Conservation (phyloP, 2,888 invertebrate genomes). For the Chloroclystis v-ata region DNA sequence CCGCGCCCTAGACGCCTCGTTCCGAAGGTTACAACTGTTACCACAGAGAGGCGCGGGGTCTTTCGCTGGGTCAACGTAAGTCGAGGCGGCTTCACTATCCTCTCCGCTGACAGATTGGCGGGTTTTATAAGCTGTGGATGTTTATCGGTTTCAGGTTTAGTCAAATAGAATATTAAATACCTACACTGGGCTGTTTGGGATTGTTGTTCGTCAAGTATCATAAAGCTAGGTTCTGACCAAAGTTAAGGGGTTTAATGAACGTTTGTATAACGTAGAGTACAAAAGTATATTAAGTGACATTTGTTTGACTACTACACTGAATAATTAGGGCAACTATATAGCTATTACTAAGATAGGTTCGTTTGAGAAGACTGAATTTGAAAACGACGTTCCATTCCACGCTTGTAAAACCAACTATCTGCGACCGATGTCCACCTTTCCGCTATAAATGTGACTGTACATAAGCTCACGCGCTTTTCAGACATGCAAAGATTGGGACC, state of each 20-base stretch:
- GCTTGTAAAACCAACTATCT: conserved; percentile 12
- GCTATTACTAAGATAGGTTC: neutral
- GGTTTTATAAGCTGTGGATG: conserved; percentile 9
- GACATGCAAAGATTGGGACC: conserved; percentile 22
- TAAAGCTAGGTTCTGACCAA: too few species aligned
- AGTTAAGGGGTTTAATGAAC: too few species aligned
- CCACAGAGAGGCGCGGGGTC: conserved; percentile 22
- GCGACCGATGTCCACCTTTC: conserved; percentile 22
- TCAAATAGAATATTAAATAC: neutral
- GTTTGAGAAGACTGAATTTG: neutral
- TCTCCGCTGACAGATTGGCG: conserved; percentile 9
- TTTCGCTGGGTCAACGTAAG: conserved; percentile 32
- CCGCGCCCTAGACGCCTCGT: conserved; percentile 25
- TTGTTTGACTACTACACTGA: too few species aligned
- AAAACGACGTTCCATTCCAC: neutral
- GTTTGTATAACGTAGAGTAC: too few species aligned
- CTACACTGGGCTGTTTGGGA: too few species aligned
- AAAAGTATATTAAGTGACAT: too few species aligned
- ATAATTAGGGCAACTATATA: too few species aligned
- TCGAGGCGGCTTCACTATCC: conserved; percentile 21
- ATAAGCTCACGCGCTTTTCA: conserved; percentile 33
- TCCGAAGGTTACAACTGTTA: conserved; percentile 20
- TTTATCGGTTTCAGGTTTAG: conserved; percentile 1
- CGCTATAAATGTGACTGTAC: conserved; percentile 33
- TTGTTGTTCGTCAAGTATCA: too few species aligned